Evolutionary conservation across 2,113 vertebrate genomes (phyloP).

Genomic region (Hippocampus guttulatus): DNA sequence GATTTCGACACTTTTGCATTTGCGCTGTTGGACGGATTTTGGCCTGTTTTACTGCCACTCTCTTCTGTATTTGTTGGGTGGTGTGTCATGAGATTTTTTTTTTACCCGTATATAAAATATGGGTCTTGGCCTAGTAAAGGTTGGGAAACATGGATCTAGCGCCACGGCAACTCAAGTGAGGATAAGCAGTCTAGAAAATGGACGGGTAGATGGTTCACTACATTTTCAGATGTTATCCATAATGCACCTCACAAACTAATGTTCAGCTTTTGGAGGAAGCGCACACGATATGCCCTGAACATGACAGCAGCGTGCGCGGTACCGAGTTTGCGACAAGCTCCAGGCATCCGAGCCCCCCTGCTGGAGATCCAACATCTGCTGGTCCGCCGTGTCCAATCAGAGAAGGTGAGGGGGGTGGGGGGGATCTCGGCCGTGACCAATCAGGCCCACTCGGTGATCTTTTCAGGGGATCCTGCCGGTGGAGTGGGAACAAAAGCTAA

Average conservation of each 20-base stretch:
- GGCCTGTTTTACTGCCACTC: too few species aligned
- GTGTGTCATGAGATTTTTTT: too few species aligned
- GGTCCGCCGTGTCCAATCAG: slow-evolving; percentile 64
- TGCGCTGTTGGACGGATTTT: too few species aligned
- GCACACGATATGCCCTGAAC: not conserved
- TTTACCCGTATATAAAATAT: too few species aligned
- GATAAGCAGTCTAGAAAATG: too few species aligned
- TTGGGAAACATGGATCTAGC: too few species aligned
- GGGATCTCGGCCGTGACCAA: slow-evolving; percentile 65
- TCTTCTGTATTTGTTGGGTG: too few species aligned
- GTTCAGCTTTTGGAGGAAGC: not conserved
- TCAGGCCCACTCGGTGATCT: slow-evolving; percentile 67
- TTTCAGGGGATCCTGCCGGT: slow-evolving; percentile 74
- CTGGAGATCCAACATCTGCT: slow-evolving; percentile 75
- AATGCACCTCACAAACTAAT: not conserved
- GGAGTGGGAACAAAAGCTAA: slow-evolving; percentile 71
- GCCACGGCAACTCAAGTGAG: too few species aligned
- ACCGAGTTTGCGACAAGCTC: slow-evolving; percentile 37
- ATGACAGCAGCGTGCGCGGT: not conserved
- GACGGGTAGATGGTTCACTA: too few species aligned
- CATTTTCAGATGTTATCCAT: not conserved
- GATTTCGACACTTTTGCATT: too few species aligned
- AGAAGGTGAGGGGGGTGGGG: slow-evolving; percentile 29
- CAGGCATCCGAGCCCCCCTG: slow-evolving; percentile 67
- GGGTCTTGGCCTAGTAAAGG: too few species aligned